Conservation (phyloP, 1,140 invertebrate species). For the Zaprionus taronus region DNA sequence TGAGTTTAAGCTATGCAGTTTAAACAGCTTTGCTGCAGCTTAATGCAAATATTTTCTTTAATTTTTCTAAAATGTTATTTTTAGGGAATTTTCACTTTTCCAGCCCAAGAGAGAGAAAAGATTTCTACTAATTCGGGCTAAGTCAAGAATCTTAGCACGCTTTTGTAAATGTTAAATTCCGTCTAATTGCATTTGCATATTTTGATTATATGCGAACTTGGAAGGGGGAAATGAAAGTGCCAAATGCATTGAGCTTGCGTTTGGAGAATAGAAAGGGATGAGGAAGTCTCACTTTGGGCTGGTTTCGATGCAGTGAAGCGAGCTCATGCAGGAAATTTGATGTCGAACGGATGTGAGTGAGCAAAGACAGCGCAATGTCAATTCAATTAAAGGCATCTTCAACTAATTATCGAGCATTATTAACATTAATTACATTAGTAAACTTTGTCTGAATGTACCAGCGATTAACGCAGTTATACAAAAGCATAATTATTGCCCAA, state of each 20-base stretch:
- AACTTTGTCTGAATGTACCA: constrained; percentile 1
- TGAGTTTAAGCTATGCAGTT: constrained; percentile 20
- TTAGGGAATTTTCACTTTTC: constrained; percentile 20
- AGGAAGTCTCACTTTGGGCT: neutral
- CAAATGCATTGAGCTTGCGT: constrained; percentile 60
- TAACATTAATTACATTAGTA: constrained; percentile 11
- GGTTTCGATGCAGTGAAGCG: constrained; percentile 18
- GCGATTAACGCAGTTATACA: neutral
- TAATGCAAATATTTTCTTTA: constrained; percentile 40
- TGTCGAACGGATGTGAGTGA: constrained; percentile 35
- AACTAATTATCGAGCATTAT: constrained; percentile 24
- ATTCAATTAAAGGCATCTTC: constrained; percentile 14
- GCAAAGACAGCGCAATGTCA: neutral
- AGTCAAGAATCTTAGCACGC: constrained; percentile 46
- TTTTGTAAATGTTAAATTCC: constrained; percentile 60
- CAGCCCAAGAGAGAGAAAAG: constrained; percentile 11
- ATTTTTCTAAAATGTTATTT: constrained; percentile 34
- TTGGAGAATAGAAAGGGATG: neutral
- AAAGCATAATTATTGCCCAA: neutral
- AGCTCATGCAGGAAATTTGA: constrained; percentile 52
- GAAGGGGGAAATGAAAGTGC: constrained; percentile 67
- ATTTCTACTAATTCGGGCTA: constrained; percentile 31
- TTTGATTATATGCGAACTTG: constrained; percentile 67
- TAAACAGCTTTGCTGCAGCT: constrained; percentile 28
- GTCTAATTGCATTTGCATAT: constrained; percentile 80